Percentiles rank a stretch among this genome's conserved stretches.
phyloP scores from a whole-genome alignment of 2,888 invertebrate genomes.

The Pandemis cinnamomeana region DNA sequence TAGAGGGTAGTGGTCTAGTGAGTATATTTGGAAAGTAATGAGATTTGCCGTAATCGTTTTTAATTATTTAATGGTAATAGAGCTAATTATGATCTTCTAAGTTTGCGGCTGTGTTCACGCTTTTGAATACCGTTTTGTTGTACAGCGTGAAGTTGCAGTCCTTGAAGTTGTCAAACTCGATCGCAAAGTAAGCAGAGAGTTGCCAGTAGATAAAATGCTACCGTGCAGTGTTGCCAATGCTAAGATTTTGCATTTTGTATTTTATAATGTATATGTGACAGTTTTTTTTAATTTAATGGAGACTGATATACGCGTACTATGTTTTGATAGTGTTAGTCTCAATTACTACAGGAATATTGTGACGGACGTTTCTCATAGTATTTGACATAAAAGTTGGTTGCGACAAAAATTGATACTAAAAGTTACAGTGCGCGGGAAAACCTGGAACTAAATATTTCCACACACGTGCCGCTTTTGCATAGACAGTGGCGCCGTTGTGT shows the following conservation, averaged over 20 bases:
- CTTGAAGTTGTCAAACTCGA: slow-evolving; percentile 20
- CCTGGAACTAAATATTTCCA: not conserved
- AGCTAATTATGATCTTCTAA: not conserved
- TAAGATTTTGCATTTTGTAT: slow-evolving; percentile 58
- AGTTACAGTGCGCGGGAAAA: not conserved
- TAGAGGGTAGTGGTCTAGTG: no score
- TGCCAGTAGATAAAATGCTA: slow-evolving; percentile 69
- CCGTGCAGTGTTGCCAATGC: slow-evolving; percentile 64
- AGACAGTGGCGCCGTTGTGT: not conserved
- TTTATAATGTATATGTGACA: slow-evolving; percentile 44
- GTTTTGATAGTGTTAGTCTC: not conserved
- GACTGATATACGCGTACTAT: slow-evolving; percentile 17
- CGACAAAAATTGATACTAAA: no score
- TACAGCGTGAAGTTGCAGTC: slow-evolving; percentile 46
- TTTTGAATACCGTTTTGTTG: slow-evolving; percentile 45
- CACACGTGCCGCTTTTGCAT: not conserved
- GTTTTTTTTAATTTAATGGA: slow-evolving; percentile 28
- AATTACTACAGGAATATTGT: no score
- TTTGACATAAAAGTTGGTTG: not conserved
- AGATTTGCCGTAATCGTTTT: no score
- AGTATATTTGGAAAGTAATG: no score
- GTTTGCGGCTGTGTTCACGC: slow-evolving; percentile 1
- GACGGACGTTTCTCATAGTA: not conserved
- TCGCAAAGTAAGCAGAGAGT: slow-evolving; percentile 49
- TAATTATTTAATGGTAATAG: no score